Evolutionary conservation across 1,140 invertebrate genomes (phyloP), one percentile per base, ranked within the genome.

Genomic region (Adoxophyes honmai): DNA sequence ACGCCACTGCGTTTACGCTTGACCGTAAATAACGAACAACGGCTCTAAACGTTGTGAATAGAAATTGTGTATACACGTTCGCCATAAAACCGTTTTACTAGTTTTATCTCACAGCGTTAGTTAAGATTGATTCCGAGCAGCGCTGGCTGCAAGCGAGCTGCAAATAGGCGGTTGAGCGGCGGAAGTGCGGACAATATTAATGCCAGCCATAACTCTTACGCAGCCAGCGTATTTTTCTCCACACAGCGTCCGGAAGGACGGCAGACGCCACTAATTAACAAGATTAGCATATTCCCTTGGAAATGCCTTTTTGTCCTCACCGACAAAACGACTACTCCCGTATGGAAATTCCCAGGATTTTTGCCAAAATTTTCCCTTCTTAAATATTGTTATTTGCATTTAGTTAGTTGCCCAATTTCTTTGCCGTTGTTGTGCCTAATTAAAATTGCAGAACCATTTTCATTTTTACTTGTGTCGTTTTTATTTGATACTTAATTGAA

Each of bases 141-240:
- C 53, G 35, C 34, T 13, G 35, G 18, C 9, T 18, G 70, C 69
- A 68, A 73, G 67, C 62, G 60, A 68, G 67, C 74, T 74, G 75
- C 74, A 78, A 83, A 81, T 81, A 81, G 72, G 70, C 70, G 72
- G 74, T 76, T 75, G 64, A 66, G 62, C 67, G 57, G 54, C 70
- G 78, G 80, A 85, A 81, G 76, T 83, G 78, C 70, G 76, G 78
- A 82, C 75, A 72, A 79, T 81, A 87, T 87, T 85, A 87, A 87
- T 87, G 80, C 68, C 64, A 60, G 55, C 70, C 60, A 86, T 86
- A 83, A 81, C 75, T 86, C 77, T 82, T n/a, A 33, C 60, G 63
- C 60, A 66, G 72, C 70, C 65, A 68, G 67, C 70, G 73, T 73
- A 85, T 84, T 84, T 86, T 85, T 86, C 81, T 79, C 34, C 72